Evolutionary conservation across 2,113 vertebrate genomes (phyloP), one percentile per base, ranked within the genome.

Genomic region (Dromaius novaehollandiae): DNA sequence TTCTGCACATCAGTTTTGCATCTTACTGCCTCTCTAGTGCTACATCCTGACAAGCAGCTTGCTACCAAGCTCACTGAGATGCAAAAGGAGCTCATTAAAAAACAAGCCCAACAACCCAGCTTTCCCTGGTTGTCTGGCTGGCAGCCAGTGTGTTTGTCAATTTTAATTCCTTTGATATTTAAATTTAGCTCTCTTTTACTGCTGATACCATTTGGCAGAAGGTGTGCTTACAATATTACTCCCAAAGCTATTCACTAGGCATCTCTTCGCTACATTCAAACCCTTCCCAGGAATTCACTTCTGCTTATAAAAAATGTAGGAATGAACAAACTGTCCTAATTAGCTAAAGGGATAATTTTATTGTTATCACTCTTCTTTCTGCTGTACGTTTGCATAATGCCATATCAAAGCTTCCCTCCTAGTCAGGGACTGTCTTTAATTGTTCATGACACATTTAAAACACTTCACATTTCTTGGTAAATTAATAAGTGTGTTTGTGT

Each of bases 91-190:
- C 46, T 95, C 26, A 93, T 93, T 94, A 80, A 93, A 95, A 95
- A 79, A 8, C 81, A 95, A 96, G 86, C 56, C 32, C 1, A 78
- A 71, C 71, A 85, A 82, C 82, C 64, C 87, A 90, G 85, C 66
- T 77, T 95, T 88, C 82, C 71, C 46, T 70, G 74, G 64, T 56
- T 81, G 21, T 83, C 88, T 97, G 92, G 93, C 88, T 44, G 58
- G 88, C 85, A 95, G 96, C 92, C 90, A 94, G 74, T 5, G 61
- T 92, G 73, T 83, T 66, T 95, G 79, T 95, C 86, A 96, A 92
- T 93, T 96, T 95, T 87, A 95, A 96, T 93, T 81, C 55, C 95
- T 96, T 93, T 94, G 90, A 95, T 96, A 96, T 94, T 95, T 93
- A 96, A 95, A 96, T 94, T 89, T 92, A 96, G 83, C 74, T 65